Evolutionary conservation across 2,888 invertebrate species (phyloP), one percentile per base, ranked within the genome.

Genomic region (Ectobius pallidus): DNA sequence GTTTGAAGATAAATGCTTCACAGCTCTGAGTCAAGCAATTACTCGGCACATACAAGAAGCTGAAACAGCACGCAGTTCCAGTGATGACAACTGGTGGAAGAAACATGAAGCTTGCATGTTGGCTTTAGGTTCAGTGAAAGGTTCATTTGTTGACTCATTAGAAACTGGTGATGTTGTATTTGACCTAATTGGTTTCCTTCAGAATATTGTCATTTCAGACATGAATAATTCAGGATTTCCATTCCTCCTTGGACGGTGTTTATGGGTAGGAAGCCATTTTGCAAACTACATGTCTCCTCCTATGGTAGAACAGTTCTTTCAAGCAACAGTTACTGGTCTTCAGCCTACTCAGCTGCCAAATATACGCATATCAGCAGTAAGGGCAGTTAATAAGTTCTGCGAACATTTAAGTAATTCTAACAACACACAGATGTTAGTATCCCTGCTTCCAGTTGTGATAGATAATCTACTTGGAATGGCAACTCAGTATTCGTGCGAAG

Each of bases 71-170:
- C 84, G 86, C 80, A 79, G 81, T 11, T 78, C 83, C n/a, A 83
- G 85, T 69, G 81, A 84, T 79, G 78, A 81, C 39, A 81, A 84
- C 73, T 87, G 89, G 87, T 91, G 91, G 91, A 91, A 91, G 81
- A 83, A 90, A 52, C 85, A 85, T 75, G 91, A 91, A 80, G 86
- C 90, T 0, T 86, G 88, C 70, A 87, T 91, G 84, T 82, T 89
- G 34, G 88, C 90, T 2, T 82, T 91, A 6, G 89, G 88, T 61
- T 82, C 85, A 27, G 85, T 86, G 18, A 86, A 86, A 44, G 85
- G 83, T 67, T 75, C 83, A 18, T 79, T 87, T 2, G 78, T 85
- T n/a, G 83, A 85, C 18, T 80, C 80, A 72, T 78, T 79, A 1
- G 77, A 78, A 39, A 73, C 77, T 20, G 81, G 81, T 46, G 76